Base-by-base conservation (phyloP, 2,888 invertebrate species). In the Labia minor region DNA sequence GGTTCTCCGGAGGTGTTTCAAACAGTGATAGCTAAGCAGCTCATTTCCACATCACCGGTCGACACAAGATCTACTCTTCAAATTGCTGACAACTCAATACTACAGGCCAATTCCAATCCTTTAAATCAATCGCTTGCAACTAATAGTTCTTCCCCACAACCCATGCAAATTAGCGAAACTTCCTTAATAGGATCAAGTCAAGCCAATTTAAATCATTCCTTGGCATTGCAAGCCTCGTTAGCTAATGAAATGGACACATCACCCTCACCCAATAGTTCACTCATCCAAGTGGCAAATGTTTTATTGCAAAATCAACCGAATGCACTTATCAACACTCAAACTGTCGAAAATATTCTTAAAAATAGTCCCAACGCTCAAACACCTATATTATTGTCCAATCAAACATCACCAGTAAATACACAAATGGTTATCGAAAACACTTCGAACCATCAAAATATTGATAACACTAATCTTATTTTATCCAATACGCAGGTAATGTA, bases 241-340 rank as follows among this genome's bases (percentile, higher is more conserved):
- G 49, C 49, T 14, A 49, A 49, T 16, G 49, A 49, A 16, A 49
- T 49, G 49, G 49, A 49, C 16, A 49, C 49, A 3, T 49, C 49
- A 3, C 14, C 49, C n/a, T 3, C 49, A 8, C n/a, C 49, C 16
- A 49, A 49, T 49, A 16, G n/a, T 11, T 49, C 49, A 8, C 49
- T 49, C 14, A 49, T 49, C n/a, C 49, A 49, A 49, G 49, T 49
- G 49, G 49, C 49, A 49, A 49, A 49, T 49, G 49, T 49, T 49
- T 14, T 49, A 49, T 8, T 49, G 49, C 49, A 49, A 16, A 49
- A 14, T 14, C 49, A 4, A 49, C 49, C 49, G 2, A 49, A 49
- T 49, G 49, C 49, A 3, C 14, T 49, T 8, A 4, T 49, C 16
- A 49, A 4, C 49, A 8, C 49, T n/a, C 14, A 16, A 49, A 49